Evolutionary conservation across 2,113 vertebrate genomes (phyloP).

Genomic region (Notothenia coriiceps): DNA sequence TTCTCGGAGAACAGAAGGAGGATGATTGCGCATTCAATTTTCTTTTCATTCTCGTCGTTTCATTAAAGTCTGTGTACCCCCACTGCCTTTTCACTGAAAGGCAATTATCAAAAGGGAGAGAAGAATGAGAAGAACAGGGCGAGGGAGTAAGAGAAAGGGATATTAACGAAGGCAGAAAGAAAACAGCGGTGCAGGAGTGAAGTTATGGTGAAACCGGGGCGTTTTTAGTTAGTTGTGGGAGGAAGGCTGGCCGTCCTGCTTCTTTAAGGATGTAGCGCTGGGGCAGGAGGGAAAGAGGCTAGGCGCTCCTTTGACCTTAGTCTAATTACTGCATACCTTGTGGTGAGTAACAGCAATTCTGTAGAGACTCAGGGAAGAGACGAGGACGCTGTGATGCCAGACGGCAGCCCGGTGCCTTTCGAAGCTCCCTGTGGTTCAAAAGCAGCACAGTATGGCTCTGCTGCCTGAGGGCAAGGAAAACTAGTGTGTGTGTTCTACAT

Average conservation of each 20-base stretch:
- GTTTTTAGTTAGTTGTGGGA: slow-evolving; percentile 58
- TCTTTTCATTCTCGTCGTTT: slow-evolving; percentile 40
- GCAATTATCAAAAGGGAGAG: slow-evolving; percentile 25
- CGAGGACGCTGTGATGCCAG: slow-evolving; percentile 50
- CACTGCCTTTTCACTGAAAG: slow-evolving; percentile 5
- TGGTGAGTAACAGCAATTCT: slow-evolving; percentile 51
- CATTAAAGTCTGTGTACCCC: slow-evolving; percentile 46
- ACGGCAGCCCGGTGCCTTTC: slow-evolving; percentile 46
- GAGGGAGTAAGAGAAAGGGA: slow-evolving; percentile 16
- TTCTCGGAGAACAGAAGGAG: slow-evolving; percentile 1
- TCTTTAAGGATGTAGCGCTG: slow-evolving; percentile 35
- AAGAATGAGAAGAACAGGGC: not conserved
- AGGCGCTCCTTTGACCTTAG: slow-evolving; percentile 69
- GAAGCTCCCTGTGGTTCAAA: slow-evolving; percentile 48
- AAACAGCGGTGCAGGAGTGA: slow-evolving; percentile 45
- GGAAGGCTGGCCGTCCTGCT: slow-evolving; percentile 37
- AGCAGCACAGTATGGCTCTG: slow-evolving; percentile 34
- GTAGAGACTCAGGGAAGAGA: slow-evolving; percentile 27
- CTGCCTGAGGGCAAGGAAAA: slow-evolving; percentile 36
- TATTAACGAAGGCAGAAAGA: slow-evolving; percentile 47
- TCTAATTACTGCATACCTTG: slow-evolving; percentile 79
- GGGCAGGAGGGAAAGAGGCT: slow-evolving; percentile 36
- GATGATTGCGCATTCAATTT: slow-evolving; percentile 16
- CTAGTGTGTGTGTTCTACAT: slow-evolving; percentile 28
- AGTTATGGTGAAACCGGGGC: slow-evolving; percentile 16